Base-by-base conservation (phyloP, 2,797 vertebrate genomes). In the Euthynnus affinis region DNA sequence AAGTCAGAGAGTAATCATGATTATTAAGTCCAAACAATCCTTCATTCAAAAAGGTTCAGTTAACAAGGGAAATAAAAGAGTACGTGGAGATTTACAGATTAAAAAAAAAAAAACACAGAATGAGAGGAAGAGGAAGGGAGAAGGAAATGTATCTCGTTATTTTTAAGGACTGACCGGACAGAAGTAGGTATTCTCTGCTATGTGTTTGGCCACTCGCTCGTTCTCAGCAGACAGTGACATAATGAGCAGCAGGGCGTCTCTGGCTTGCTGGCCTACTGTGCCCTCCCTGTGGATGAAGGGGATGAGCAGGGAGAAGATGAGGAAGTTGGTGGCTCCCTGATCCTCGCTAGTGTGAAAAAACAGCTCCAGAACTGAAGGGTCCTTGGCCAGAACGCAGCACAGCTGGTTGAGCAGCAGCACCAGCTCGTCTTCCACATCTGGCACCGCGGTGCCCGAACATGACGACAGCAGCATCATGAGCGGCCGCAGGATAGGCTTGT, bases 261-360 rank as follows among this genome's bases (percentile, higher is more conserved):
- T 95, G 59, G 98, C 98, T 82, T 99, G 98, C 84, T 99, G 98
- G 46, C 98, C 98, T 44, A 98, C 97, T 0, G 92, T 90, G 55
- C 98, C 98, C 93, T 99, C 98, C 51, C 97, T 95, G 90, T 99
- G 98, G 85, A 99, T 98, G 92, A 97, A 99, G 32, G 98, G 98
- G 91, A 99, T 98, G 83, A 99, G 95, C 51, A 99, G 94, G 59
- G 98, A 99, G 94, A 99, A 99, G 87, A 99, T 98, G 74, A 99
- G 97, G 94, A 99, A 99, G 92, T 99, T 99, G 84, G 98, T 95
- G 5, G 98, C 97, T 70, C 98, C 98, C 90, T 99, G 98, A 92
- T 99, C 98, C 91, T 99, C 97, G 0, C 98, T 98, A 37, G 98
- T 98, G 89, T 99, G 98, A 91, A 99, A 99, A 87, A 99, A 99